A percentile compares a stretch with the other conserved stretches of the same genome.
phyloP scores from a whole-genome alignment of 2,888 invertebrate species.

The Drosophila pullipes region DNA sequence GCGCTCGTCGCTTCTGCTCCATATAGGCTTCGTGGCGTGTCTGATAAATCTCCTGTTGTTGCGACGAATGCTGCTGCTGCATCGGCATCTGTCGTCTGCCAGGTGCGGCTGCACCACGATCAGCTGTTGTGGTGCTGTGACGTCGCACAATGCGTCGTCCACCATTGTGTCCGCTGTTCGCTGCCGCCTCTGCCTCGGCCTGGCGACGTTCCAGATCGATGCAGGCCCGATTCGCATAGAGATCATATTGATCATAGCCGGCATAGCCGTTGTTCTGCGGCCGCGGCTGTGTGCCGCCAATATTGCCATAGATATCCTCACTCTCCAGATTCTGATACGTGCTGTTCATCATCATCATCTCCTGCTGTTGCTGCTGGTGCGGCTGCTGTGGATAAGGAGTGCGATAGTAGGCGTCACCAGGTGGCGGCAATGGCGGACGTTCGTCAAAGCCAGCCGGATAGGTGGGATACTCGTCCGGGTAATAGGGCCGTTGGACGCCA shows the following conservation, averaged over 20 bases:
- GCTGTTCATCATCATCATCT: constrained; percentile 78
- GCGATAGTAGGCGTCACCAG: constrained; percentile 68
- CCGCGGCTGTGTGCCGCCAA: constrained; percentile 55
- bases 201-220: constrained; percentile 85
- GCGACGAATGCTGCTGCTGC: constrained; percentile 42
- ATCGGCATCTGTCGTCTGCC: constrained; percentile 59
- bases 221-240: constrained; percentile 85
- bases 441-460: constrained; percentile 83
- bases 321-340: constrained; percentile 84
- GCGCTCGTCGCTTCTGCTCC: constrained; percentile 81
- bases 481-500: constrained; percentile 83
- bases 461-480: constrained; percentile 84
- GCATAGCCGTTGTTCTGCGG: constrained; percentile 62
- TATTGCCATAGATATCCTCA: constrained; percentile 85
- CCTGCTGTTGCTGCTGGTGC: constrained; percentile 13
- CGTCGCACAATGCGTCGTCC: constrained; percentile 82
- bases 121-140: constrained; percentile 85
- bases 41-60: constrained; percentile 80
- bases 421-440: constrained; percentile 61
- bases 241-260: constrained; percentile 80
- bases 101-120: constrained; percentile 67
- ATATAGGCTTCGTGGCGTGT: constrained; percentile 83
- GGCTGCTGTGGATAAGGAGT: constrained; percentile 70
- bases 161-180: constrained; percentile 59
- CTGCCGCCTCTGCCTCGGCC: constrained; percentile 68